Evolutionary conservation across 2,797 vertebrate species (phyloP).

Genomic region (Sebastes nivosus): DNA sequence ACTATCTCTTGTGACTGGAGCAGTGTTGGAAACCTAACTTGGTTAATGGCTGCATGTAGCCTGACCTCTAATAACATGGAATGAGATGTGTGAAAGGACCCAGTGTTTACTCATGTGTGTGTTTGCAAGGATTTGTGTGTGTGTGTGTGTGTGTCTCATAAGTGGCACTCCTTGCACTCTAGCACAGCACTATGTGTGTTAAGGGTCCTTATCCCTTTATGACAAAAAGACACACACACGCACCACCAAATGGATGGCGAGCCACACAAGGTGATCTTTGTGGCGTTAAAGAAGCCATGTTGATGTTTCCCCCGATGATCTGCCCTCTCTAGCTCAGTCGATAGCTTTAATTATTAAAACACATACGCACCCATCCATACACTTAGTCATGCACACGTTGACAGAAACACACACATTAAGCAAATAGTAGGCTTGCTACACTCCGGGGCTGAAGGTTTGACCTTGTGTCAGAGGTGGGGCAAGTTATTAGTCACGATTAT

Average conservation of each 20-base stretch:
- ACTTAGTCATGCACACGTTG: slow-evolving; percentile 44
- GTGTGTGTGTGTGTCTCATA: slow-evolving; percentile 10
- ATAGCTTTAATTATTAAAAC: slow-evolving; percentile 78
- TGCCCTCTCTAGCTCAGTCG: slow-evolving; percentile 59
- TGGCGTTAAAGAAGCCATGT: slow-evolving; percentile 70
- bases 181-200: slow-evolving; percentile 52
- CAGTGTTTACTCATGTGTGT: slow-evolving; percentile 70
- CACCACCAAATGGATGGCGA: slow-evolving; percentile 50
- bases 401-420: slow-evolving; percentile 49
- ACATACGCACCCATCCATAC: slow-evolving; percentile 61
- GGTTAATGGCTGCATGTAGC: slow-evolving; percentile 73
- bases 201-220: slow-evolving; percentile 44
- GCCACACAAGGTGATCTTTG: slow-evolving; percentile 71
- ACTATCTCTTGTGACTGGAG: slow-evolving; percentile 80
- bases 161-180: slow-evolving; percentile 44
- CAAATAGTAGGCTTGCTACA: slow-evolving; percentile 67
- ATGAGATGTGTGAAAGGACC: slow-evolving; percentile 79
- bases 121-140: slow-evolving; percentile 32
- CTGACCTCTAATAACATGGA: slow-evolving; percentile 74
- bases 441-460: slow-evolving; percentile 66
- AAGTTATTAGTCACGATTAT: slow-evolving; percentile 84
- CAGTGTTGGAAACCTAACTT: slow-evolving; percentile 72
- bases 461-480: slow-evolving; percentile 82
- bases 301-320: slow-evolving; percentile 71
- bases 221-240: slow-evolving; percentile 26